Evolutionary conservation across 1,140 invertebrate genomes (phyloP), one percentile per base, ranked within the genome.

Genomic region (Carcinoscorpius rotundicauda): DNA sequence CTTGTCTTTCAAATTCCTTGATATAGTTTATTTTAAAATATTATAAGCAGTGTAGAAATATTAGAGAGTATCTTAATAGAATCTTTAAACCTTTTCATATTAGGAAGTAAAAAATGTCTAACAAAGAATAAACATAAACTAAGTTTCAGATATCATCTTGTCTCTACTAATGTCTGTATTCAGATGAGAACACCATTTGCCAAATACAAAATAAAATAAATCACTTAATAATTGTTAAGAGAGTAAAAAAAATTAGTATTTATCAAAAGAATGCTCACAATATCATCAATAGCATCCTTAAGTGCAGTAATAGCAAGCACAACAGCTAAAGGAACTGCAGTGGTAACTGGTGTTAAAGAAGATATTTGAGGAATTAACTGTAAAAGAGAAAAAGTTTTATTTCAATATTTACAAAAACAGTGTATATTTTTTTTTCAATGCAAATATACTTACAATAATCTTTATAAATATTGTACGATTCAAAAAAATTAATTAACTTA

Each of bases 201-300:
- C 66, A 64, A 3, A 69, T 52, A 64, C 58, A 48, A 66, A 58
- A 65, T 56, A 61, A 29, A 3, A 64, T 5, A 49, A 10, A 51
- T 61, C 50, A n/a, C 48, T 58, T 10, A 10, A 57, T 57, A 57
- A 57, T 10, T 57, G 11, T 10, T 10, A 57, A 57, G 55, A 57
- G 11, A 57, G 55, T 11, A 57, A 11, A 57, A 57, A 57, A 10
- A 10, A 11, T 2, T 10, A 57, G 8, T 8, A 60, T 8, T 10
- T 8, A 9, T 9, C 59, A 60, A 8, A 51, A 8, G 49, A 48
- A 60, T 58, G 88, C 91, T 90, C 82, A 97, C 93, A 81, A 93
- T 92, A 79, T 99, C 97, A 83, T 99, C 97, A 75, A 97, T 95
- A 73, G 92, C 94, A 85, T 99, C 97, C 82, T 99, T 99, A 71